Percentiles rank a stretch among this genome's conserved stretches.
Conservation (phyloP, 2,888 invertebrate genomes). For the Drosophila bunnanda region DNA sequence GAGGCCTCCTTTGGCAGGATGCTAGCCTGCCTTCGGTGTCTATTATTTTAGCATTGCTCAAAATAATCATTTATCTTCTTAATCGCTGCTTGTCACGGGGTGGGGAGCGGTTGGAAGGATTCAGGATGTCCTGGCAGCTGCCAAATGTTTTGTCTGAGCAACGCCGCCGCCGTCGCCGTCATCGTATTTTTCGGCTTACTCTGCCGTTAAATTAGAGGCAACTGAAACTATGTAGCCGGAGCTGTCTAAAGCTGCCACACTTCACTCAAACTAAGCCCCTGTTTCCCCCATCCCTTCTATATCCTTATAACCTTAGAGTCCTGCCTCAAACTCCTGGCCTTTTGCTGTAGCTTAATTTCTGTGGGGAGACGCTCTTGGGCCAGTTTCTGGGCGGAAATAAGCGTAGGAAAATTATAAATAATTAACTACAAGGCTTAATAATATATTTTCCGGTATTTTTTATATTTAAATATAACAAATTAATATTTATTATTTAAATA, state of each 20-base stretch:
- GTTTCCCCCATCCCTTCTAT: not conserved
- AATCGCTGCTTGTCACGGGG: conserved; percentile 60
- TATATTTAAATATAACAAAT: not conserved
- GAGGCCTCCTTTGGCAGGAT: conserved; percentile 17
- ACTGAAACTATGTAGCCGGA: conserved; percentile 49
- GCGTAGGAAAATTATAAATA: not conserved
- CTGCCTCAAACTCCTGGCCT: not conserved
- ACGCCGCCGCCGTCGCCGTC: not conserved
- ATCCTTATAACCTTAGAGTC: not conserved
- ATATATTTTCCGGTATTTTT: not conserved
- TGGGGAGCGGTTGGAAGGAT: not conserved
- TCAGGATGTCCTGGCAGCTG: conserved; percentile 48
- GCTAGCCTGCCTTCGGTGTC: conserved; percentile 25
- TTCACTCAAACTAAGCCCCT: conserved; percentile 25
- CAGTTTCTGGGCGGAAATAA: not conserved
- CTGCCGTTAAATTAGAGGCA: conserved; percentile 72
- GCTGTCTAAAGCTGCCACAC: conserved; percentile 45
- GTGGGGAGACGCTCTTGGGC: not conserved
- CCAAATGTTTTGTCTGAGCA: conserved; percentile 64
- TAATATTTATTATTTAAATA: accelerated
- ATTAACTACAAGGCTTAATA: not conserved
- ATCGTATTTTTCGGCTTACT: conserved; percentile 50
- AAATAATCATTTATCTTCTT: conserved; percentile 78
- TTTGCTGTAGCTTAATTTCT: not conserved
- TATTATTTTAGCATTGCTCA: conserved; percentile 63